Percentiles rank a stretch among this genome's conserved stretches.
These are phyloP conservation scores for Felis chaus DNA, from an alignment of 2,113 vertebrate species.

Conservation along the genomic window DNA sequence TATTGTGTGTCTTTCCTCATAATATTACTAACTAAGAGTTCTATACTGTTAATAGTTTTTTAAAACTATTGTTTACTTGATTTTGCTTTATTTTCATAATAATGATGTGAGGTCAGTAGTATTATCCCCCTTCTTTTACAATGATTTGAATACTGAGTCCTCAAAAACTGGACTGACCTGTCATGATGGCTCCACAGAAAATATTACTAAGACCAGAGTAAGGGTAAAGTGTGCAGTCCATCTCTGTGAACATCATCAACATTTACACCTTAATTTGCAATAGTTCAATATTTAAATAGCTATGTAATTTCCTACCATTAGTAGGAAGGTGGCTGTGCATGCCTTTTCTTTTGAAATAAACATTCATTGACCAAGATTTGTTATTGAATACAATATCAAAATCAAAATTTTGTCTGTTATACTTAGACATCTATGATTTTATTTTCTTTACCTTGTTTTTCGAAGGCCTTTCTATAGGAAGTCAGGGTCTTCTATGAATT, in stretches of 20 bases:
- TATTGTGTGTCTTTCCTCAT: background rate
- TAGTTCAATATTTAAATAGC: background rate
- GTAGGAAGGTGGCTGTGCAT: background rate
- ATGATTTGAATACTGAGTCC: background rate
- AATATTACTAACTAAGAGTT: background rate
- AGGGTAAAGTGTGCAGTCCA: background rate
- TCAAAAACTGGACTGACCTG: background rate
- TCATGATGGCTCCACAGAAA: background rate
- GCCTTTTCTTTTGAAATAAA: conserved; percentile 47
- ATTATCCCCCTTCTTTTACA: background rate
- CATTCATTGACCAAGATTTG: background rate
- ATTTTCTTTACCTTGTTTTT: background rate
- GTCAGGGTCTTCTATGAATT: background rate
- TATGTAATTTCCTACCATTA: background rate
- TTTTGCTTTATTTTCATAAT: conserved; percentile 35
- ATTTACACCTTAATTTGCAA: background rate
- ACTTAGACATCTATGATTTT: background rate
- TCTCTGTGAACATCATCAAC: background rate
- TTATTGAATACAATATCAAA: background rate
- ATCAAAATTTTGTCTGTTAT: background rate
- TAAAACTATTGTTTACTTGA: conserved; percentile 9
- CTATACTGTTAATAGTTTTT: conserved; percentile 5
- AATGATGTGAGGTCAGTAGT: background rate
- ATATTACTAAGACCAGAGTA: background rate
- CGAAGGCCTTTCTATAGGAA: background rate